Base-by-base conservation (phyloP, 2,113 vertebrate species). In the Onychorhynchus coronatus region DNA sequence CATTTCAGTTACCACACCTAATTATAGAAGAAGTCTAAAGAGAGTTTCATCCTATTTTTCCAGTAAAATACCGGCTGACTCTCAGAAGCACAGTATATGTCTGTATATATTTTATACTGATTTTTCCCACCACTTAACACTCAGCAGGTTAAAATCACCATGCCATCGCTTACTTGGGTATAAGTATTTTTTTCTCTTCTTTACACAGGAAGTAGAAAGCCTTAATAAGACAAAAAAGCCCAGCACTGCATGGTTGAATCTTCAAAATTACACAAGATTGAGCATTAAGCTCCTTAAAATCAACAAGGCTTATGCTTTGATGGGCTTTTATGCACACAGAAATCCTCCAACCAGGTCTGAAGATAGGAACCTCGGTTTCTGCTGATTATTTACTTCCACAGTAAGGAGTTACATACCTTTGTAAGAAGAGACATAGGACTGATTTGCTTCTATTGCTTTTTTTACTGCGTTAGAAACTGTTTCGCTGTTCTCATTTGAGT, bases 371-470 rank as follows among this genome's bases (percentile, higher is more conserved):
- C 27, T 61, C 16, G n/a, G 16, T 27, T 78, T n/a, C 67, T 58
- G 31, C 30, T 44, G 24, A 27, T 56, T 50, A 30, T 50, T 74
- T 92, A n/a, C 50, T 28, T 67, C 4, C 12, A 65, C n/a, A 41
- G 31, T 30, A 67, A n/a, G 37, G 19, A 42, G 35, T 37, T 71
- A 92, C 83, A 33, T 96, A 96, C 95, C 23, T 0, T 0, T 0
- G 12, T 75, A 95, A 1, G 0, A 0, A 30, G 0, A 0, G 19
- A 80, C 1, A 8, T 1, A 14, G 5, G 0, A 0, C 0, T 0
- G 1, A 1, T 1, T 0, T 1, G 1, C 2, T 3, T 0, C 3
- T 37, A 0, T 0, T 35, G 4, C 12, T 0, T 0, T 0, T 0
- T 0, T 0, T 77, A 88, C 5, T 50, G 3, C 1, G 0, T 0